Base-by-base conservation (phyloP, 2,888 invertebrate genomes). In the Rosalia funebris region DNA sequence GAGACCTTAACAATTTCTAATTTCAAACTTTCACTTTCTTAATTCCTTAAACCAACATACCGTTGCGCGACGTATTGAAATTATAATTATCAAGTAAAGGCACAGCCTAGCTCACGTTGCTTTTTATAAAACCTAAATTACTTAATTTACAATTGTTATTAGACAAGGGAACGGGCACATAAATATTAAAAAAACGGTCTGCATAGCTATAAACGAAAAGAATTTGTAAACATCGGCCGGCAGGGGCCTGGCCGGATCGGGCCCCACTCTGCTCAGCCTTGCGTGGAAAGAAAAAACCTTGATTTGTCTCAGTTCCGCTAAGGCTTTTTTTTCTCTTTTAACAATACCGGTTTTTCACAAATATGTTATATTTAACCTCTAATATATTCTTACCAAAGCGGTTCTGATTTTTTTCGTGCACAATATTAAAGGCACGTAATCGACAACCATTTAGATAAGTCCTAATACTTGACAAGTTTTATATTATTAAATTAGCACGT, bases 1-100 rank as follows among this genome's bases (percentile, higher is more conserved):
- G 63, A 74, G 75, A 75, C 75, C 75, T 75, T 75, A 72, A 66
- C 60, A 66, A 71, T 73, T 75, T 75, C 75, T 73, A 75, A 71
- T 71, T 70, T 71, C 50, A 62, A 66, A 73, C 75, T 75, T 76
- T 77, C 75, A 75, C 76, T 75, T 74, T 72, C 72, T 66, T 62
- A 56, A 55, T 66, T 39, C 53, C 45, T 65, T 60, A 42, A 46
- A 37, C 41, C 32, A 36, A 56, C 15, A 50, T 53, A 16, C 44
- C 34, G 41, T 39, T 39, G 31, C 25, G 14, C 36, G 34, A 34
- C 34, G 25, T 25, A 25, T n/a, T n/a, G 34, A 34, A 34, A 34
- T 34, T n/a, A 25, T 9, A 34, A 34, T 34, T 34, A 34, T n/a
- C 34, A 11, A 3, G 34, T 34, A 34, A n/a, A 34, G 4, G 25